Base-by-base conservation (phyloP, 1,140 invertebrate genomes). In the Drosophila funebris region DNA sequence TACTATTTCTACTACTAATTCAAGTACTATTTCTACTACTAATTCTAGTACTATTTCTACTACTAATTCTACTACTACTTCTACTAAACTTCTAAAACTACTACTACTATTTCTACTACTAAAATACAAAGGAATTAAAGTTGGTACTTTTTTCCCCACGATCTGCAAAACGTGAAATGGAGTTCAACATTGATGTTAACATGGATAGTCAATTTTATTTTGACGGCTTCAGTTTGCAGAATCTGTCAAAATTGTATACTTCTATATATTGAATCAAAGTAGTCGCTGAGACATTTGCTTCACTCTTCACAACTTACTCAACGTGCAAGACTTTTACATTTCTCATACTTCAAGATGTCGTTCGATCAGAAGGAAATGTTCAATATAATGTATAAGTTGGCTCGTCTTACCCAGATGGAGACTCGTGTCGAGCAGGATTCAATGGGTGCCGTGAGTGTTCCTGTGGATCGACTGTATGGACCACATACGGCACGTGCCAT, bases 401-500 rank as follows among this genome's bases (percentile, higher is more conserved):
- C 84, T 0, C 63, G 84, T 0, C 27, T 88, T 0, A 73, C 66
- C 7, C 44, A 69, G 4, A 37, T 46, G 0, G 83, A 90, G 8
- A 94, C 92, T 64, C 92, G 97, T 27, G 91, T 95, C 64, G 98
- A 99, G 93, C 93, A 93, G 39, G 98, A 99, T 89, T 97, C 97
- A 1, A 97, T 98, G 93, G 98, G 98, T 11, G 96, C 98, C 90
- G 91, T 99, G 3, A 95, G 98, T 84, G 98, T 99, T 0, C 98
- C 98, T 0, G 92, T 94, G 53, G 95, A 98, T 85, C 98, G 96
- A 90, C 96, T 98, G 90, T 99, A 99, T 95, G 99, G 99, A 13
- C 97, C 98, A 0, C 98, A 99, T 92, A 99, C 99, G 27, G 95
- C 98, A 54, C 92, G 98, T 74, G 99, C 98, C 0, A 94, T 97